These are phyloP conservation scores for Aptenodytes patagonicus DNA, from an alignment of 2,113 vertebrate species.

Conservation along the genomic window DNA sequence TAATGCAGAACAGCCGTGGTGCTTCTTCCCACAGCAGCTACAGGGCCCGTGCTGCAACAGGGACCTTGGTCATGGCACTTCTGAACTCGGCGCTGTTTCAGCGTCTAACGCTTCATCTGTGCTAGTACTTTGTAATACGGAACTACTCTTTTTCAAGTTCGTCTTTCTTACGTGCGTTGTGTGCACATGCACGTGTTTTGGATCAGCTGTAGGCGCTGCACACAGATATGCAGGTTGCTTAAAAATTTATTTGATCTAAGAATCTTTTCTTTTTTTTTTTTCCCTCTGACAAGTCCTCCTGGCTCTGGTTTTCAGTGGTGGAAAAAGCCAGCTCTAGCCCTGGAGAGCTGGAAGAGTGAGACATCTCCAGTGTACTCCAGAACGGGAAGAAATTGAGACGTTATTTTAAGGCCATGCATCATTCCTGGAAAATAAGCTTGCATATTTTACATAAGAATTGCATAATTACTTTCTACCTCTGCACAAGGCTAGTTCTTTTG, in stretches of 20 bases:
- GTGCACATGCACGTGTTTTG: background rate
- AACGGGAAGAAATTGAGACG: background rate
- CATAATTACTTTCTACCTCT: conserved; percentile 10
- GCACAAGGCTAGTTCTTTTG: background rate
- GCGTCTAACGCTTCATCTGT: rapidly evolving
- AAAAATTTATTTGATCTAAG: background rate
- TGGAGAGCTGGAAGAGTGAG: background rate
- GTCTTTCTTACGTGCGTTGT: background rate
- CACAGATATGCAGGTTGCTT: background rate
- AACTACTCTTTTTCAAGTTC: background rate
- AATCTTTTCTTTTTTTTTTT: background rate
- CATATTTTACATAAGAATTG: background rate
- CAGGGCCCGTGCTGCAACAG: background rate
- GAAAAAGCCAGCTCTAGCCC: background rate
- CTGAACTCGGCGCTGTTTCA: background rate
- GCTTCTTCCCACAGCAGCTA: background rate
- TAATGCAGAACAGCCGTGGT: rapidly evolving
- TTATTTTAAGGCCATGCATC: conserved; percentile 10
- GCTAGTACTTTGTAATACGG: background rate
- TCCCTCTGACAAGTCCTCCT: background rate
- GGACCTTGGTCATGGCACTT: background rate
- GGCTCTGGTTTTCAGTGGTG: background rate
- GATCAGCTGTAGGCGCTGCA: background rate
- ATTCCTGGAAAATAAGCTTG: background rate
- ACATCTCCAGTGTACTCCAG: background rate